phyloP scores from a whole-genome alignment of 2,888 invertebrate species.

The Heliconius cydno region DNA sequence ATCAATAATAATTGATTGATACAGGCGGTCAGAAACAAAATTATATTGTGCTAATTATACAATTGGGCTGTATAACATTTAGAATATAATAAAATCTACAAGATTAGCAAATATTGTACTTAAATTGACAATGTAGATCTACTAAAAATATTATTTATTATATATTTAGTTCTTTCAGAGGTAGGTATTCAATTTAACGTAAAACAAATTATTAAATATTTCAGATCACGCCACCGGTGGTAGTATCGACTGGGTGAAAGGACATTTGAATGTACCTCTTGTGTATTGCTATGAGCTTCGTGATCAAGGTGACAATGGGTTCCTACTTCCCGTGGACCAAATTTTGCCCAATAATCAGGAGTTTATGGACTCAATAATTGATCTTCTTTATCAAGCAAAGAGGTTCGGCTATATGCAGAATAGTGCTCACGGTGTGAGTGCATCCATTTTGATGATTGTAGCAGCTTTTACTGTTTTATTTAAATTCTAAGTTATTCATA shows the following conservation, averaged over 20 bases:
- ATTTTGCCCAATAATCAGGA: slow-evolving; percentile 86
- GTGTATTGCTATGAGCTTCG: slow-evolving; percentile 88
- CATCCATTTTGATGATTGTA: slow-evolving; percentile 7
- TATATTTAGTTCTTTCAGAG: too few species aligned
- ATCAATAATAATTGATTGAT: too few species aligned
- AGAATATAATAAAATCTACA: too few species aligned
- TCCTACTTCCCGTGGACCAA: slow-evolving; percentile 86
- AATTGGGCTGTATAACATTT: too few species aligned
- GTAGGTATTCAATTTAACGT: background rate
- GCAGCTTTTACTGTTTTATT: slow-evolving; percentile 19
- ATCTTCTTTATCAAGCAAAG: slow-evolving; percentile 67
- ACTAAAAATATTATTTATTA: too few species aligned
- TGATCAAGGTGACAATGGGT: slow-evolving; percentile 87
- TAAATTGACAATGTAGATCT: too few species aligned
- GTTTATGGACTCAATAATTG: slow-evolving; percentile 77
- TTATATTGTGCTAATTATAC: too few species aligned
- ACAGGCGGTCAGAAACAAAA: too few species aligned
- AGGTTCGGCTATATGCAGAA: slow-evolving; percentile 67
- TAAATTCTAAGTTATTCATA: background rate
- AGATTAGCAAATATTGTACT: too few species aligned
- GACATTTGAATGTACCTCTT: slow-evolving; percentile 83
- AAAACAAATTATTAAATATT: slow-evolving; percentile 37
- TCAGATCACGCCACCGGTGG: slow-evolving; percentile 86
- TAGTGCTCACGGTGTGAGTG: slow-evolving; percentile 21
- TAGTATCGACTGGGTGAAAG: slow-evolving; percentile 91